Base-by-base conservation (phyloP, 1,140 invertebrate genomes). In the Drosophila insularis region DNA sequence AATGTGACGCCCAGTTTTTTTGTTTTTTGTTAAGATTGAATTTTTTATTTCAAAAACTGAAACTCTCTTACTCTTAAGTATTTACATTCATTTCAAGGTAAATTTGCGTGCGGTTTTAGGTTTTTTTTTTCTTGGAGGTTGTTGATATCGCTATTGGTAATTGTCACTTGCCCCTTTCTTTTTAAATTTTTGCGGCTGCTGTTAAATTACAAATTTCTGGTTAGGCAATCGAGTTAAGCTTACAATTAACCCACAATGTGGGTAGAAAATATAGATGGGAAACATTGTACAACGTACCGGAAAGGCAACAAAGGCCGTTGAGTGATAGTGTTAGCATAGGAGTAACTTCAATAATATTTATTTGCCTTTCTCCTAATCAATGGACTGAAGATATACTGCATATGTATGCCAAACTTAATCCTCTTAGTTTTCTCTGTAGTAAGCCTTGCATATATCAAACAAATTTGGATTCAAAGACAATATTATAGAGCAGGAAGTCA, bases 11-110 rank as follows among this genome's bases (percentile, higher is more conserved):
- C 55, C 55, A 14, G 27, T 37, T 37, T 37, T 35, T 56, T 56
- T 56, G 31, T 43, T 43, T 43, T 43, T 56, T 56, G 8, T n/a
- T 31, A 10, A 35, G 31, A 56, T 31, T 56, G 55, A 8, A 35
- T 56, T 35, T 50, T 56, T 56, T 68, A 62, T 46, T 62, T 54
- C 50, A 13, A 21, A 65, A 68, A 74, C 63, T 14, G 19, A 65
- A 65, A 74, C 63, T 37, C 23, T 32, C 58, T 27, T 74, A 66
- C 27, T 6, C 27, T 27, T 69, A 63, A 43, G 69, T 66, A 63
- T 56, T 71, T 43, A 50, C 64, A 62, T 66, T 84, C 64, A 62
- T 66, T 84, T 77, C 75, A 82, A 82, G 77, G 81, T 68, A 68
- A 69, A 77, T 70, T 76, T 63, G 72, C 63, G 27, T 72, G 35